Conservation (phyloP, 2,113 vertebrate species). For the Gorilla gorilla region DNA sequence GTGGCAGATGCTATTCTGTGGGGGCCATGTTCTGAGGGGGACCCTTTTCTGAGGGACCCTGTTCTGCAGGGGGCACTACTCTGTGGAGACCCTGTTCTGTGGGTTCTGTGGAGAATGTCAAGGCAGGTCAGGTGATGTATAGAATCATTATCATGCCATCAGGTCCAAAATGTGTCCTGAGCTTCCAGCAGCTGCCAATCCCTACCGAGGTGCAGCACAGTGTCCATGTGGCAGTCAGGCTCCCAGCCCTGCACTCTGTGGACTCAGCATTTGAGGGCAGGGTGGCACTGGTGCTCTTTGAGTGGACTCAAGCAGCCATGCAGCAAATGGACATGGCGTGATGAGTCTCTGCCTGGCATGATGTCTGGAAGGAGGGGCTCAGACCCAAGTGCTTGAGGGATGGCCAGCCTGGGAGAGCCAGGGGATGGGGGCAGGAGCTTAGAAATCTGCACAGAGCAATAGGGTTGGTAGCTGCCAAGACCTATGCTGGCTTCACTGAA, state of each 20-base stretch:
- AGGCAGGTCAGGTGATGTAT: too few species aligned
- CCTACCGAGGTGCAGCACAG: fast-evolving
- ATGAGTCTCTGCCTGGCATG: background rate
- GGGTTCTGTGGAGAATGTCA: background rate
- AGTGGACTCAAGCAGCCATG: background rate
- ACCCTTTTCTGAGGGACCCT: too few species aligned
- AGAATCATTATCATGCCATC: too few species aligned
- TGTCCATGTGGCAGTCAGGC: background rate
- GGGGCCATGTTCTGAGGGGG: too few species aligned
- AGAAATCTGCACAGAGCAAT: background rate
- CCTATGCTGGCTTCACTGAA: background rate
- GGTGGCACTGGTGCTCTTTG: background rate
- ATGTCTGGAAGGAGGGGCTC: background rate
- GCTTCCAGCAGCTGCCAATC: background rate
- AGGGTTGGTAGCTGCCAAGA: background rate
- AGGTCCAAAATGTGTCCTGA: background rate
- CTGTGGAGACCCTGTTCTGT: too few species aligned
- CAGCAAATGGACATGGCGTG: too few species aligned
- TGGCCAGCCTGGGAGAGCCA: background rate
- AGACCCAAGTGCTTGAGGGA: background rate
- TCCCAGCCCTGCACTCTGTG: background rate
- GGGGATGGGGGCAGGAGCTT: background rate
- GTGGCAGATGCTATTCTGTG: too few species aligned
- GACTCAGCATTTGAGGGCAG: background rate
- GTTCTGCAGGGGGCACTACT: too few species aligned